These are phyloP conservation scores for Gambusia holbrooki DNA, from an alignment of 2,113 vertebrate species.

Conservation along the genomic window DNA sequence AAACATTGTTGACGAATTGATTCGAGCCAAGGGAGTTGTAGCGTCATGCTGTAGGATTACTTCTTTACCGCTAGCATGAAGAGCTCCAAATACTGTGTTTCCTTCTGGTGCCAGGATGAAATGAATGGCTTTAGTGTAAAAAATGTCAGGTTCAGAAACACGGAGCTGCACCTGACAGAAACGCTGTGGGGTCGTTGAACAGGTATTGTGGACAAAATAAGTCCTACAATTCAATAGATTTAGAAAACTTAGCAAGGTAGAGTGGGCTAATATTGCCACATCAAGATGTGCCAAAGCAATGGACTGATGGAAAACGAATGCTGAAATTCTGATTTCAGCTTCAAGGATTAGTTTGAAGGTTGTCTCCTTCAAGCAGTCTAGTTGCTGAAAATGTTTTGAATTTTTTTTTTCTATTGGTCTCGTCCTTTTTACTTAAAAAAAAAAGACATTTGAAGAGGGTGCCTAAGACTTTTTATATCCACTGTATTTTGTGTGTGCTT, in stretches of 20 bases:
- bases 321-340: not conserved
- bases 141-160: too few species aligned
- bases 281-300: not conserved
- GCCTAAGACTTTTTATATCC: not conserved
- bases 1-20: not conserved
- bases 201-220: not conserved
- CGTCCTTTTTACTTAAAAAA: not conserved
- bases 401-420: not conserved
- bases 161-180: too few species aligned
- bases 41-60: not conserved
- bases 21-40: not conserved
- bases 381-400: not conserved
- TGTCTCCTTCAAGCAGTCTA: not conserved
- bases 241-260: not conserved
- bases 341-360: not conserved
- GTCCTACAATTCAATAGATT: not conserved
- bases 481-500: constrained; percentile 7
- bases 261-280: not conserved
- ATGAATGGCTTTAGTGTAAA: too few species aligned
- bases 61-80: not conserved
- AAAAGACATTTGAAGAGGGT: not conserved
- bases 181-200: not conserved
- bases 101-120: not conserved
- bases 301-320: too few species aligned
- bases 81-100: not conserved